Evolutionary conservation across 2,797 vertebrate genomes (phyloP).

Genomic region (Linurgus olivaceus): DNA sequence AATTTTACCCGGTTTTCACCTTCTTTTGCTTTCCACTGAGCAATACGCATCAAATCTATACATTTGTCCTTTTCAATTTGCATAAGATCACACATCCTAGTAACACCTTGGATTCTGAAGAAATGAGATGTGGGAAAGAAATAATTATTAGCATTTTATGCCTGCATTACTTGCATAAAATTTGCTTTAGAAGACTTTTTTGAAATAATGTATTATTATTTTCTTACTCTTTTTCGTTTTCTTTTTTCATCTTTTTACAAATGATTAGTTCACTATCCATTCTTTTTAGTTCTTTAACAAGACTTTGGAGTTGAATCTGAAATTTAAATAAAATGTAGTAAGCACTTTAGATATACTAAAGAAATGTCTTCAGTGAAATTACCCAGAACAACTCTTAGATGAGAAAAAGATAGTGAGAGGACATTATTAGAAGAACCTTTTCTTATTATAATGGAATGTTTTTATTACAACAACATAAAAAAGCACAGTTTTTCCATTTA

Average conservation of each 20-base stretch:
- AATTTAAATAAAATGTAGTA: slow-evolving; percentile 41
- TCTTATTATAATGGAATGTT: background rate
- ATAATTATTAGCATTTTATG: background rate
- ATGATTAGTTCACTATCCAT: slow-evolving; percentile 83
- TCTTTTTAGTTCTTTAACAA: slow-evolving; percentile 79
- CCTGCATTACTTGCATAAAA: background rate
- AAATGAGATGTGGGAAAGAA: slow-evolving; percentile 30
- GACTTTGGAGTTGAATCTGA: slow-evolving; percentile 67
- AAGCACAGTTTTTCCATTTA: background rate
- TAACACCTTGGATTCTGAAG: slow-evolving; percentile 80
- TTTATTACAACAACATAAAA: background rate
- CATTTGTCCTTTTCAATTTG: slow-evolving; percentile 85
- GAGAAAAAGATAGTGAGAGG: background rate
- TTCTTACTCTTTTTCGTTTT: slow-evolving; percentile 79
- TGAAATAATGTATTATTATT: background rate
- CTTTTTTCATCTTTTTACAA: slow-evolving; percentile 79
- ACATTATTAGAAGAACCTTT: background rate
- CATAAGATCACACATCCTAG: slow-evolving; percentile 77
- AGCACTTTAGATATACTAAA: background rate
- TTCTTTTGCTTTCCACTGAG: slow-evolving; percentile 80
- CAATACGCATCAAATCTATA: slow-evolving; percentile 78
- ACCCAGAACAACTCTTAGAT: background rate
- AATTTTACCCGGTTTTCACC: slow-evolving; percentile 78
- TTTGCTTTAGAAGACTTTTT: background rate
- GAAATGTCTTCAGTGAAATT: background rate